These are phyloP conservation scores for Dryobates pubescens DNA, from an alignment of 2,797 vertebrate species.

Conservation along the genomic window DNA sequence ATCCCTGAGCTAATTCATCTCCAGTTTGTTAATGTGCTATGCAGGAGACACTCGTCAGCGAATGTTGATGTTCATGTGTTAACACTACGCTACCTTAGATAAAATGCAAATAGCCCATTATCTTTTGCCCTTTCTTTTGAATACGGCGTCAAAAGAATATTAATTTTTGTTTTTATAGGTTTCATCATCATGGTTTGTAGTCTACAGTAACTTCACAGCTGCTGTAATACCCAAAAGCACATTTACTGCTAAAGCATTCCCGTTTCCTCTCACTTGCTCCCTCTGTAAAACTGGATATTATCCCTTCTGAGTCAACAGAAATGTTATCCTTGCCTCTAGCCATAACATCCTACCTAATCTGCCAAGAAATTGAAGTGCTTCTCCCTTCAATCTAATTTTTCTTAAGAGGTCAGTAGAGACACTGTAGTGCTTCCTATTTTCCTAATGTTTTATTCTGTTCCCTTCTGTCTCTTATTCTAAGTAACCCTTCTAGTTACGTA, in stretches of 20 bases:
- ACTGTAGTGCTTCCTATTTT: slow-evolving; percentile 65
- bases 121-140: slow-evolving; percentile 35
- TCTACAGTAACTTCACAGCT: slow-evolving; percentile 71
- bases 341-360: slow-evolving; percentile 72
- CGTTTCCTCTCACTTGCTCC: slow-evolving; percentile 71
- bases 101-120: slow-evolving; percentile 25
- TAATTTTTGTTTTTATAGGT: slow-evolving; percentile 72
- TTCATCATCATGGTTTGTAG: slow-evolving; percentile 69
- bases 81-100: slow-evolving; percentile 13
- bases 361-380: slow-evolving; percentile 73
- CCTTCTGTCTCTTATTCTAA: slow-evolving; percentile 53
- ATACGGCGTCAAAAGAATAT: slow-evolving; percentile 61
- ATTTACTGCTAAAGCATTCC: slow-evolving; percentile 68
- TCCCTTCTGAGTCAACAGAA: slow-evolving; percentile 71
- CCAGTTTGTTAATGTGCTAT: neutral
- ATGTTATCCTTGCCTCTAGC: slow-evolving; percentile 69
- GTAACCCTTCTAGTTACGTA: slow-evolving; percentile 37
- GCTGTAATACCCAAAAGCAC: slow-evolving; percentile 66
- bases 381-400: slow-evolving; percentile 73
- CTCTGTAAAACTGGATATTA: slow-evolving; percentile 75
- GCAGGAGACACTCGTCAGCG: neutral
- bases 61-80: neutral
- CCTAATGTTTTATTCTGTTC: slow-evolving; percentile 64
- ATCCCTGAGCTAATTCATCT: neutral
- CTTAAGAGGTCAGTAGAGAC: slow-evolving; percentile 74